Base-by-base conservation (phyloP, 2,797 vertebrate species). In the Coracias cyanogaster region DNA sequence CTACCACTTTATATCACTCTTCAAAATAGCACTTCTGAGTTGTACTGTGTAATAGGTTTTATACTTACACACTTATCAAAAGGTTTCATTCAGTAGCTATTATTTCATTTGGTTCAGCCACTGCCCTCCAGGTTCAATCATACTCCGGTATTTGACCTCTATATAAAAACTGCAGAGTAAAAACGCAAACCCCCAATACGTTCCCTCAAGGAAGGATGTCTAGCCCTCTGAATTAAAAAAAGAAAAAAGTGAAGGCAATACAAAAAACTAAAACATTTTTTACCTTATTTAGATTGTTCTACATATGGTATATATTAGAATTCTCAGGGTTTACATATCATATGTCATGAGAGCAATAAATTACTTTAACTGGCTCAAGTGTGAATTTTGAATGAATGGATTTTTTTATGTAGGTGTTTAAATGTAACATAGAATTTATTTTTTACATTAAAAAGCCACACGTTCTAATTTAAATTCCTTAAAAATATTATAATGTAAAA, bases 121-220 rank as follows among this genome's bases (percentile, higher is more conserved):
- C 49, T 88, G 41, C 33, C 55, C 39, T 73, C 12, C 35, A 54
- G 33, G 11, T 20, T 73, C 33, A 78, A 7, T n/a, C 39, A 45
- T 11, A 45, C 9, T 43, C 48, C 39, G 21, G 6, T 73, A 25
- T 77, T 86, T 90, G 15, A 74, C 15, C 6, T 66, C 46, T 41
- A 22, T 45, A 29, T 49, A 72, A 80, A 72, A 82, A 16, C 16
- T 33, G 39, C 28, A 49, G 28, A 21, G 13, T 80, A 84, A 81
- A 86, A 84, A n/a, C 13, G 8, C 66, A 49, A 67, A 52, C 6
- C 0, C 2, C 2, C 7, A 46, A 7, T 41, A 29, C 1, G 0
- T 66, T 70, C 65, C 61, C 16, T 72, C 22, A 65, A 65, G 31
- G 18, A 86, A 81, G 12, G 18, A 58, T 65, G 20, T 28, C 8